Percentiles rank a stretch among this genome's conserved stretches.
Evolutionary conservation across 1,140 invertebrate species (phyloP).

Genomic region (Sitobion miscanthi): DNA sequence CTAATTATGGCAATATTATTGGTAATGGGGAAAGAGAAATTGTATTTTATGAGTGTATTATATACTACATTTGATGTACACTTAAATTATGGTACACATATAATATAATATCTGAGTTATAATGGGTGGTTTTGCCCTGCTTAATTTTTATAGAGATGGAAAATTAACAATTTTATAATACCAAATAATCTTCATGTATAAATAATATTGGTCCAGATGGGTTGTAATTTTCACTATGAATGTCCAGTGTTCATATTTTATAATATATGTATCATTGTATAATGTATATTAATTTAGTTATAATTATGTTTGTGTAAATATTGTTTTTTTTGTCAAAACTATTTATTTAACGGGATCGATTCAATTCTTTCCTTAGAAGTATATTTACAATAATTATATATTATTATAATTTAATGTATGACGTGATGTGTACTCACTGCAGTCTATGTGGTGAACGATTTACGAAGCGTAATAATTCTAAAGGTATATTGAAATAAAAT

Average conservation of each 20-base stretch:
- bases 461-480: conserved; percentile 55
- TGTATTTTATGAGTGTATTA: too few relatives aligned
- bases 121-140: background rate
- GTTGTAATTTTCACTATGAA: background rate
- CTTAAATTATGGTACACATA: background rate
- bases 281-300: background rate
- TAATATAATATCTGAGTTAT: background rate
- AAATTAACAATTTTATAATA: background rate
- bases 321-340: background rate
- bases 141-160: too few relatives aligned
- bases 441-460: conserved; percentile 18
- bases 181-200: background rate
- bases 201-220: background rate
- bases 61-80: background rate
- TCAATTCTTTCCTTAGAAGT: background rate
- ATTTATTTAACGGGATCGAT: background rate
- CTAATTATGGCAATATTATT: background rate
- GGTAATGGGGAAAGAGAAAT: too few relatives aligned
- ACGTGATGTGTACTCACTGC: conserved; percentile 44
- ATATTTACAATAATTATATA: conserved; percentile 18
- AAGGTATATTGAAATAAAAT: conserved; percentile 33
- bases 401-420: conserved; percentile 23
- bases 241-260: background rate
- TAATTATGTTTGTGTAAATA: background rate
- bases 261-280: background rate